Percentiles rank a stretch among this genome's conserved stretches.
Evolutionary conservation across 1,140 invertebrate genomes (phyloP).

Genomic region (Eurytemora carolleeae): DNA sequence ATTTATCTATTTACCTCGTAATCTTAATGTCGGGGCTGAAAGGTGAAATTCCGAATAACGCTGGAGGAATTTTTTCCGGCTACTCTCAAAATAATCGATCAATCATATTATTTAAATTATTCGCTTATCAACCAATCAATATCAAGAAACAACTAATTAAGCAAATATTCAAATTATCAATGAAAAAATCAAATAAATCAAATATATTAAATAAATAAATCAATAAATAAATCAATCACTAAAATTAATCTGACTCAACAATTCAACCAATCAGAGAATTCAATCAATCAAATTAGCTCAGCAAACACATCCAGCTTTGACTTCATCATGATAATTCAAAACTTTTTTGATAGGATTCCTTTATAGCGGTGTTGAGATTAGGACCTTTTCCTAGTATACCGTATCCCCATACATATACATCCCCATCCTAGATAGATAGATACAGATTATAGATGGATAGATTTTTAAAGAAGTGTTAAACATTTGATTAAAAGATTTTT

Average conservation of each 20-base stretch:
- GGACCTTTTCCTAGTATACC: conserved; percentile 76
- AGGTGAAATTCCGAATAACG: neutral
- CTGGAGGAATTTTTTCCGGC: neutral
- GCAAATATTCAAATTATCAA: neutral
- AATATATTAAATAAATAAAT: neutral
- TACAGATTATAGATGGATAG: conserved; percentile 16
- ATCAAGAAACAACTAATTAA: neutral
- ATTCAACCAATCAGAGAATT: neutral
- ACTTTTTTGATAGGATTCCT: neutral
- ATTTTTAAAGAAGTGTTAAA: neutral
- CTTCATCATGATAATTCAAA: neutral
- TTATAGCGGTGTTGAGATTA: conserved; percentile 28
- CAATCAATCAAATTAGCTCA: neutral
- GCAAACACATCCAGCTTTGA: neutral
- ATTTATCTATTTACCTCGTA: too few relatives aligned
- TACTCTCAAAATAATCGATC: neutral
- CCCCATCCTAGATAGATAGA: conserved; percentile 16
- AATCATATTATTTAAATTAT: too few relatives aligned
- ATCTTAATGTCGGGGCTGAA: neutral
- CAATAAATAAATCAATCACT: neutral
- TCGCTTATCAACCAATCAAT: too few relatives aligned
- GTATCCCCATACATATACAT: conserved; percentile 79
- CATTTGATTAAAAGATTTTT: conserved; percentile 2
- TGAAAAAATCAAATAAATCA: neutral
- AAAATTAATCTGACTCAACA: neutral